Evolutionary conservation across 1,140 invertebrate species (phyloP).

Genomic region (Zelostemma sp.): DNA sequence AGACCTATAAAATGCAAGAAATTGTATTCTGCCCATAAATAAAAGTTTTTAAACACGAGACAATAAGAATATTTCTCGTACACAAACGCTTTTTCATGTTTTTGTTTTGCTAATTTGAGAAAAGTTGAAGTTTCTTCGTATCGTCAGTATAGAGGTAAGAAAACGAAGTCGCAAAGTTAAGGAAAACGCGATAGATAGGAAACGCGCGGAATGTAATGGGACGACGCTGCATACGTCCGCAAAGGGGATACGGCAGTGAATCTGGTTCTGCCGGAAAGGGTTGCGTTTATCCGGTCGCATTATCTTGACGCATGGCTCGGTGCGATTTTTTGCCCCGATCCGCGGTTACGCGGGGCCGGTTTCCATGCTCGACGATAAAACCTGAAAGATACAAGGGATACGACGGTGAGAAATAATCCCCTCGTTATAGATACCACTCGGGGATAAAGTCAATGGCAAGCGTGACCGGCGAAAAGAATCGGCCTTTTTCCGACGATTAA

Average conservation of each 20-base stretch:
- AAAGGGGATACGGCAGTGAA: conserved; percentile 16
- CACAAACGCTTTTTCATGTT: too few species aligned
- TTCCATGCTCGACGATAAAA: conserved; percentile 18
- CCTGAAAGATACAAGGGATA: not conserved
- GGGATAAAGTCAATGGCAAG: conserved; percentile 16
- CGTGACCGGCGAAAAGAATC: conserved; percentile 24
- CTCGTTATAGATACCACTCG: conserved; percentile 22
- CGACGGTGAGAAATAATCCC: conserved; percentile 22
- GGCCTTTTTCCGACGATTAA: conserved; percentile 24
- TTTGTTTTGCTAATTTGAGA: too few species aligned
- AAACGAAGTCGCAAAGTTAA: not conserved
- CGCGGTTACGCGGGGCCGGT: conserved; percentile 5
- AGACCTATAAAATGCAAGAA: too few species aligned
- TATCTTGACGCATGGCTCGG: conserved; percentile 45
- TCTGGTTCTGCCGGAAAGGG: conserved; percentile 51
- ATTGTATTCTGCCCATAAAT: too few species aligned
- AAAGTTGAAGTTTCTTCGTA: too few species aligned
- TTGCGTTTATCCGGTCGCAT: conserved; percentile 54
- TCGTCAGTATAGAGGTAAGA: too few species aligned
- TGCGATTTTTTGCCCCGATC: conserved; percentile 1
- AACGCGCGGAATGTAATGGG: not conserved
- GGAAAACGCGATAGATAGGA: not conserved
- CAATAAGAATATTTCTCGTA: too few species aligned
- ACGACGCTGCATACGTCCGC: not conserved
- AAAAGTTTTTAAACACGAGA: too few species aligned